Evolutionary conservation across 2,797 vertebrate genomes (phyloP).

Genomic region (Staurois parvus): DNA sequence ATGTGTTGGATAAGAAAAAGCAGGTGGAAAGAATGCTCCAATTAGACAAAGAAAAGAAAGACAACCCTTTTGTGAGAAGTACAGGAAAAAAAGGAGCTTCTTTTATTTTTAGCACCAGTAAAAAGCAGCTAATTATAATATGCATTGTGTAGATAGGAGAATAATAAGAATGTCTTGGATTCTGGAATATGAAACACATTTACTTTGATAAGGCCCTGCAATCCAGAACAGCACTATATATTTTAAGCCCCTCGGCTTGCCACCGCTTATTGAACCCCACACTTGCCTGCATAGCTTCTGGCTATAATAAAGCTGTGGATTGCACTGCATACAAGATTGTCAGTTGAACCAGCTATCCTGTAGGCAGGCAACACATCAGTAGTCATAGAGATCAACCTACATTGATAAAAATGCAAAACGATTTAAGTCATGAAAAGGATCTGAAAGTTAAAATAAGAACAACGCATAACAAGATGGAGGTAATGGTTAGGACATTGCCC

Average conservation of each 20-base stretch:
- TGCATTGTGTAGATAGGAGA: neutral
- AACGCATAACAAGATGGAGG: neutral
- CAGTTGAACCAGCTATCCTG: neutral
- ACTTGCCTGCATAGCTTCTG: neutral
- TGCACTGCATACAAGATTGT: neutral
- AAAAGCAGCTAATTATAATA: slow-evolving; percentile 45
- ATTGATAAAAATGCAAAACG: neutral
- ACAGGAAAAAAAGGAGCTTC: neutral
- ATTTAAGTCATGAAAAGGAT: slow-evolving; percentile 1
- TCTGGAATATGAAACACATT: slow-evolving; percentile 8
- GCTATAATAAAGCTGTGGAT: too few relatives aligned
- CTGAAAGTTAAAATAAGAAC: neutral
- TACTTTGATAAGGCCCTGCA: neutral
- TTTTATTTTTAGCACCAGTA: slow-evolving; percentile 48
- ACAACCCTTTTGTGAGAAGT: slow-evolving; percentile 32
- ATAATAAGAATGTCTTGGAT: slow-evolving; percentile 9
- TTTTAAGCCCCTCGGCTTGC: neutral
- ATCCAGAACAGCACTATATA: neutral
- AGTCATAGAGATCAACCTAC: neutral
- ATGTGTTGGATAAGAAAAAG: neutral
- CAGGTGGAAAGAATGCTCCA: slow-evolving; percentile 40
- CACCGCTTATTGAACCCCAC: neutral
- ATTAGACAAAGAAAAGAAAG: slow-evolving; percentile 45
- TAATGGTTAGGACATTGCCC: neutral
- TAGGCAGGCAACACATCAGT: neutral